phyloP scores from a whole-genome alignment of 2,888 invertebrate species.

The Archips xylosteana region DNA sequence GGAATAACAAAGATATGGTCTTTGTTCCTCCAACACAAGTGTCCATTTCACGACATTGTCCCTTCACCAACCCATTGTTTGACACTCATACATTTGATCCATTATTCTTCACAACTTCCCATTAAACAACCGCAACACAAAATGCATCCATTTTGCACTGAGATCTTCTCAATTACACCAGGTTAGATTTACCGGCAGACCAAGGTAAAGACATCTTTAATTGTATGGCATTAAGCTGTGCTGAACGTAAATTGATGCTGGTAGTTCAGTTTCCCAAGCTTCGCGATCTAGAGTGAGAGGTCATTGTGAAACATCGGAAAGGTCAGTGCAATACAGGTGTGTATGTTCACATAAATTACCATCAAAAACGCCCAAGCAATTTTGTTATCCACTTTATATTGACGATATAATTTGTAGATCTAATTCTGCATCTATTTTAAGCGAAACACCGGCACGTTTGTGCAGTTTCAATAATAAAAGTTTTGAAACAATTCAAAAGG shows the following conservation, averaged over 20 bases:
- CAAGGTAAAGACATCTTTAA: conserved; percentile 24
- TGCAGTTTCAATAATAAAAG: background rate
- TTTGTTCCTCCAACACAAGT: background rate
- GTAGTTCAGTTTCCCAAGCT: conserved; percentile 47
- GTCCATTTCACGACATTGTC: conserved; percentile 42
- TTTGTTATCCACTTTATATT: conserved; percentile 19
- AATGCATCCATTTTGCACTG: conserved; percentile 18
- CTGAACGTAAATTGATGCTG: conserved; percentile 43
- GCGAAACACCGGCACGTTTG: background rate
- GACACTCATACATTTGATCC: conserved; percentile 12
- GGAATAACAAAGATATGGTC: too few species aligned
- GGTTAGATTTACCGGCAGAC: background rate
- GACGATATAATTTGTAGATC: conserved; percentile 20
- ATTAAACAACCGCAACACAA: conserved; percentile 7
- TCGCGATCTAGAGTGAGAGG: conserved; percentile 58
- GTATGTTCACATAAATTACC: conserved; percentile 38
- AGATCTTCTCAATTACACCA: conserved; percentile 16
- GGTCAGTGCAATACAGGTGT: conserved; percentile 55
- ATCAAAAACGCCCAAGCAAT: conserved; percentile 30
- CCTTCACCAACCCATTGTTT: conserved; percentile 56
- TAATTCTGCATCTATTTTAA: conserved; percentile 8
- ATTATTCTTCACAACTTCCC: conserved; percentile 36
- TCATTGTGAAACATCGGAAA: conserved; percentile 65
- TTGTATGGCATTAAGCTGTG: conserved; percentile 28
- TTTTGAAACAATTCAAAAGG: background rate